These are phyloP conservation scores for Abrostola triplasia DNA, from an alignment of 2,888 invertebrate species.

Conservation along the genomic window DNA sequence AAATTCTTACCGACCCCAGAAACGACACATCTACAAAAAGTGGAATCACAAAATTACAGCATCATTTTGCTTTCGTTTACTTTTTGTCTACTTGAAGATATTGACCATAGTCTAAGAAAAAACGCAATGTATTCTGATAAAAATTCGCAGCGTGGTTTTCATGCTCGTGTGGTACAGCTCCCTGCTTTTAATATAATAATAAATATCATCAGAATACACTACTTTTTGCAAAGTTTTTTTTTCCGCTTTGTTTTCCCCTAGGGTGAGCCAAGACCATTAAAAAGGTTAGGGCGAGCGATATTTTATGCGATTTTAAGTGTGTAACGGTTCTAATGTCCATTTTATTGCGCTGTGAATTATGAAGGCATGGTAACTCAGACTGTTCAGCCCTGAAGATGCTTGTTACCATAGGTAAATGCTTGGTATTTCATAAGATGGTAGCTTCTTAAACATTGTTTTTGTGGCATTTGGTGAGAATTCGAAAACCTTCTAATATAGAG, in stretches of 20 bases:
- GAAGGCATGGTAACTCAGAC: slow-evolving; percentile 51
- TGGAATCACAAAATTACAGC: slow-evolving; percentile 20
- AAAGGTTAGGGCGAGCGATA: slow-evolving; percentile 83
- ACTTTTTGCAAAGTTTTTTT: slow-evolving; percentile 82
- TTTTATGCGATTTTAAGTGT: slow-evolving; percentile 88
- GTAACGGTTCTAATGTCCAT: slow-evolving; percentile 81
- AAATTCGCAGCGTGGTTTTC: slow-evolving; percentile 30
- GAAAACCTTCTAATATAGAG: too few species aligned
- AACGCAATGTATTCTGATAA: slow-evolving; percentile 29
- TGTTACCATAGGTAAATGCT: not conserved
- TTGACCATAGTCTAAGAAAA: slow-evolving; percentile 8
- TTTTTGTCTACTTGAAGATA: not conserved
- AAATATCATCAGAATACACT: slow-evolving; percentile 83
- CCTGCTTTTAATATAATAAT: slow-evolving; percentile 86
- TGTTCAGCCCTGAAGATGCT: slow-evolving; percentile 22
- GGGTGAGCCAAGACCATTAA: slow-evolving; percentile 84
- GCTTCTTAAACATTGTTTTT: too few species aligned
- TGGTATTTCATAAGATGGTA: too few species aligned
- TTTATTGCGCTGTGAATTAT: slow-evolving; percentile 77
- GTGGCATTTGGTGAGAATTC: too few species aligned
- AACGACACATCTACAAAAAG: slow-evolving; percentile 26
- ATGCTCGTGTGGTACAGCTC: slow-evolving; percentile 26
- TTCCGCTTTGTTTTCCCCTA: slow-evolving; percentile 78
- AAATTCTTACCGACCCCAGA: slow-evolving; percentile 75
- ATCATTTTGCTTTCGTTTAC: slow-evolving; percentile 32